Evolutionary conservation across 92 coral and sea anemone genomes (phyloP).

Genomic region (Epizoanthus rinbou): DNA sequence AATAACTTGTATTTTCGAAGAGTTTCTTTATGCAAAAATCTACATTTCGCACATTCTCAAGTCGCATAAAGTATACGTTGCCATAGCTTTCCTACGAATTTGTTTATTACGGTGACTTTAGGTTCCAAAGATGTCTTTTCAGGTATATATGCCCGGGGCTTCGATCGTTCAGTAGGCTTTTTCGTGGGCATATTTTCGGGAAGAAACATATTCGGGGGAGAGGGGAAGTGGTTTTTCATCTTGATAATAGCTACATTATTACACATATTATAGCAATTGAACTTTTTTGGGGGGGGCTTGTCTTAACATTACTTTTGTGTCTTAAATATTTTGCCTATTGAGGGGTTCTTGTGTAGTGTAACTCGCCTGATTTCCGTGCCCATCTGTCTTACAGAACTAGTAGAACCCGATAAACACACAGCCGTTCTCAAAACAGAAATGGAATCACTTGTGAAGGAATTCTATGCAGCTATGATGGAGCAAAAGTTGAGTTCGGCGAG

Average conservation of each 20-base stretch:
- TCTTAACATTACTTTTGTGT: neutral
- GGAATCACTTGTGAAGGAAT: slow-evolving; percentile 14
- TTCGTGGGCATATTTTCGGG: neutral
- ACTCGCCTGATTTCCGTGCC: neutral
- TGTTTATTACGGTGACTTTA: too few relatives aligned
- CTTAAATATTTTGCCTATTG: neutral
- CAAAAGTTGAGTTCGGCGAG: neutral
- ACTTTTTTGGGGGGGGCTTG: too few relatives aligned
- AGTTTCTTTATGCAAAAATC: too few relatives aligned
- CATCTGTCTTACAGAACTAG: neutral
- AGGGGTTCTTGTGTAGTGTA: neutral
- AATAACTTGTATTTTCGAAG: neutral
- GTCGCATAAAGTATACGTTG: too few relatives aligned
- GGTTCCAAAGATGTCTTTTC: too few relatives aligned
- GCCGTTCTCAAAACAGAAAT: slow-evolving; percentile 17
- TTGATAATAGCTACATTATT: too few relatives aligned
- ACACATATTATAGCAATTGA: too few relatives aligned
- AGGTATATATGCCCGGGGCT: too few relatives aligned
- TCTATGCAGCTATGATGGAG: neutral
- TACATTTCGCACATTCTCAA: too few relatives aligned
- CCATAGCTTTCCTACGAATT: too few relatives aligned
- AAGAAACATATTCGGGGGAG: too few relatives aligned
- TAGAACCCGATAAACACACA: neutral
- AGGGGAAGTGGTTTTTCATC: too few relatives aligned
- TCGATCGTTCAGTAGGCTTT: neutral